Percentiles rank a stretch among this genome's conserved stretches.
Conservation (phyloP, 2,797 vertebrate species). For the Jordanella pulchra region DNA sequence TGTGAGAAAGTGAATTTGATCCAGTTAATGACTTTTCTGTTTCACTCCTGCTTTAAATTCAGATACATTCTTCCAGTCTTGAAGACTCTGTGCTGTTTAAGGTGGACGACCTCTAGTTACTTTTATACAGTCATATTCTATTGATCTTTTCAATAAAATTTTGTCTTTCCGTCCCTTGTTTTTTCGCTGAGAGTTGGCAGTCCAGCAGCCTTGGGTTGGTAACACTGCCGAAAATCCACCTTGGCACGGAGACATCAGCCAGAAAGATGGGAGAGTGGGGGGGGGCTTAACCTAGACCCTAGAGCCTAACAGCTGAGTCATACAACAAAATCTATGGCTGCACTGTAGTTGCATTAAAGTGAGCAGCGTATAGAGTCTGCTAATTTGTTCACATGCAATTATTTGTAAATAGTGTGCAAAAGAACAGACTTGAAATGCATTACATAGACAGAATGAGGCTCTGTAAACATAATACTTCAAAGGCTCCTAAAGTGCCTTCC, state of each 20-base stretch:
- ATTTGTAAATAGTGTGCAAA: slow-evolving; percentile 23
- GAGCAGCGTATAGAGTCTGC: background rate
- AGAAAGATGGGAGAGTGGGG: no score
- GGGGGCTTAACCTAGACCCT: slow-evolving; percentile 13
- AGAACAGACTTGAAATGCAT: slow-evolving; percentile 24
- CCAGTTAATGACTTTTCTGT: slow-evolving; percentile 37
- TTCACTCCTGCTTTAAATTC: slow-evolving; percentile 45
- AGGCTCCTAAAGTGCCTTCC: slow-evolving; percentile 24
- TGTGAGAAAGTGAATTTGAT: slow-evolving; percentile 30
- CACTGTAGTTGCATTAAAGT: slow-evolving; percentile 13
- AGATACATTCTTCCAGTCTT: slow-evolving; percentile 49
- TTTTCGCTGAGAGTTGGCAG: slow-evolving; percentile 12
- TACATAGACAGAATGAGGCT: slow-evolving; percentile 19
- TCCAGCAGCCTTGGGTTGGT: slow-evolving; percentile 19
- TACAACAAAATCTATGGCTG: slow-evolving; percentile 13
- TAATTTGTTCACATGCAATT: background rate
- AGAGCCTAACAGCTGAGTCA: slow-evolving; percentile 17
- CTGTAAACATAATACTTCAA: slow-evolving; percentile 30
- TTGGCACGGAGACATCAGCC: slow-evolving; percentile 15
- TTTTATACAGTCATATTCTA: slow-evolving; percentile 54
- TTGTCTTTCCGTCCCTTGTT: slow-evolving; percentile 24
- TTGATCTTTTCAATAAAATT: slow-evolving; percentile 48
- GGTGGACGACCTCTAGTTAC: slow-evolving; percentile 26
- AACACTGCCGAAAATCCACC: slow-evolving; percentile 25
- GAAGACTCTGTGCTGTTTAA: slow-evolving; percentile 31